A percentile compares a stretch with the other conserved stretches of the same genome.
These are phyloP conservation scores for Apis mellifera DNA, from an alignment of 1,140 invertebrate species.

Conservation along the genomic window DNA sequence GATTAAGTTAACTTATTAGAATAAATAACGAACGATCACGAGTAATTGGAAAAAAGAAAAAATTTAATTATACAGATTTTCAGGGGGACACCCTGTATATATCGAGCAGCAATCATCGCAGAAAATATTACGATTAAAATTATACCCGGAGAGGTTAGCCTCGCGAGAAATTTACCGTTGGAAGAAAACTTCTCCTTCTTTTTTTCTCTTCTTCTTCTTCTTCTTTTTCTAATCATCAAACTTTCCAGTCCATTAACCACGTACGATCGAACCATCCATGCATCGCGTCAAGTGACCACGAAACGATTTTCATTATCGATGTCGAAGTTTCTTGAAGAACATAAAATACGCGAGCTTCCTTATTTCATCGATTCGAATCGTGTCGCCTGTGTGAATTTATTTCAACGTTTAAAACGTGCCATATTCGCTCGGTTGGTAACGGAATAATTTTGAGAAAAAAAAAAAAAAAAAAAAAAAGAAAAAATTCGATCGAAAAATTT, in stretches of 20 bases:
- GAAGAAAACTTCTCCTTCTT: constrained; percentile 39
- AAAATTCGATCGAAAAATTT: too few relatives aligned
- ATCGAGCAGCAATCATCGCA: constrained; percentile 40
- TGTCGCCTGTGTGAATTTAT: not conserved
- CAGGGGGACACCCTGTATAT: not conserved
- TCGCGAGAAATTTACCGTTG: constrained; percentile 53
- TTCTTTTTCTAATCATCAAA: constrained; percentile 48
- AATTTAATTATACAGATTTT: too few relatives aligned
- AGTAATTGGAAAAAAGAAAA: too few relatives aligned
- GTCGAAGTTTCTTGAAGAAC: not conserved
- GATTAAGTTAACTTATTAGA: too few relatives aligned
- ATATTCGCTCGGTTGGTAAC: too few relatives aligned
- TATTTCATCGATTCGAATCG: not conserved
- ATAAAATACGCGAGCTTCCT: not conserved
- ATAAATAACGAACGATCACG: too few relatives aligned
- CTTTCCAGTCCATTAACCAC: constrained; percentile 58
- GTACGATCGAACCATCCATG: constrained; percentile 34
- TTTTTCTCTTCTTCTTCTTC: too few relatives aligned
- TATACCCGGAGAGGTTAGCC: constrained; percentile 48
- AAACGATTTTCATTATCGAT: constrained; percentile 46
- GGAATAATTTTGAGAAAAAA: too few relatives aligned
- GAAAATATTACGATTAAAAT: constrained; percentile 40
- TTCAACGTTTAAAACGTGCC: not conserved
- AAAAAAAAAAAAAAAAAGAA: too few relatives aligned
- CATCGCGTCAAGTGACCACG: constrained; percentile 23